A percentile compares a stretch with the other conserved stretches of the same genome.
phyloP scores from a whole-genome alignment of 2,113 vertebrate species.

The Anhinga rufa region DNA sequence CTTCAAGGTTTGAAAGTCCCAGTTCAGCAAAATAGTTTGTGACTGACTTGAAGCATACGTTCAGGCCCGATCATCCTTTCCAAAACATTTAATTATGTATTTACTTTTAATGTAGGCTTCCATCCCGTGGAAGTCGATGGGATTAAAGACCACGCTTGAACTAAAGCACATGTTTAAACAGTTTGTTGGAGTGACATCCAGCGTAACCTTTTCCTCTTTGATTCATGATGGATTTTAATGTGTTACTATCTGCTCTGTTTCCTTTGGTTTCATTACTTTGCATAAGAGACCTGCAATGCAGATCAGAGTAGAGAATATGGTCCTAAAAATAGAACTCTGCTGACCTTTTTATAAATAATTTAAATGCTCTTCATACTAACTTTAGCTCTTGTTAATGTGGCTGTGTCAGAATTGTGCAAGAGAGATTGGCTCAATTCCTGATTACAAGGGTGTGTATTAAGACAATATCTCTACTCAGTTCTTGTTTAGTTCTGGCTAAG shows the following conservation, averaged over 20 bases:
- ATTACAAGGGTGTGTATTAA: background rate
- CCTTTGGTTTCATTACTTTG: background rate
- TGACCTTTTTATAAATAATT: constrained; percentile 67
- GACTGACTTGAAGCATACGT: background rate
- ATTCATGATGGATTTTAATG: background rate
- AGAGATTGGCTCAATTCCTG: background rate
- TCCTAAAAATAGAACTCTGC: constrained; percentile 58
- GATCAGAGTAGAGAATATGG: constrained; percentile 18
- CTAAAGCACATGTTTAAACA: background rate
- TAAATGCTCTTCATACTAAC: constrained; percentile 51
- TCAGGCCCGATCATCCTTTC: background rate
- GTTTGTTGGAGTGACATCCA: background rate
- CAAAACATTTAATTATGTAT: background rate
- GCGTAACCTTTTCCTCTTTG: background rate
- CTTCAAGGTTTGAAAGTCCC: background rate
- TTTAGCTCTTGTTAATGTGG: constrained; percentile 14
- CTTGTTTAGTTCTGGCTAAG: background rate
- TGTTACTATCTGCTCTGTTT: background rate
- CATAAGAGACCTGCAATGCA: constrained; percentile 50
- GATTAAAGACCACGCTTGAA: background rate
- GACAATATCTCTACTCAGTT: background rate
- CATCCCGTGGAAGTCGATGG: background rate
- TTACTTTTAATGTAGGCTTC: background rate
- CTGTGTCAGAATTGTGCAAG: background rate
- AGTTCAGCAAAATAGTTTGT: background rate